Base-by-base conservation (phyloP, 2,888 invertebrate species). In the Cryptosula pallasiana region DNA sequence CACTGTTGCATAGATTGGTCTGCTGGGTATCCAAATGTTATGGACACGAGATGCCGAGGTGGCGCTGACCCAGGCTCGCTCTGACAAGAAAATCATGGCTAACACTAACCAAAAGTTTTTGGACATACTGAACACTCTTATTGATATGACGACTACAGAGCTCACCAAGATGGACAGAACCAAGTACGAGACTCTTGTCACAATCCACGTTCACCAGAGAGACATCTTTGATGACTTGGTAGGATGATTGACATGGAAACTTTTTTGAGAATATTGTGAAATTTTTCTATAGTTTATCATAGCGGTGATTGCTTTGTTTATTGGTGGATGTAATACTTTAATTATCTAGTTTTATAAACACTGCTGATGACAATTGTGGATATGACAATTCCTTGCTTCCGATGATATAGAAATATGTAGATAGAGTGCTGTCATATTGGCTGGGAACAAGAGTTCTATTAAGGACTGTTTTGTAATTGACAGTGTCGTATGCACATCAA, bases 221-320 rank as follows among this genome's bases (percentile, higher is more conserved):
- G 97, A 97, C 83, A 97, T 97, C 77, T 97, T 97, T 83, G 96
- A 97, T 86, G 92, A 94, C 84, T 86, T 97, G 89, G 95, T 95
- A 86, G 86, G 87, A 79, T 23, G 25, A 13, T 20, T 20, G 20
- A 13, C 45, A 13, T 45, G 45, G n/a, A n/a, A n/a, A n/a, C n/a
- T n/a, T n/a, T n/a, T n/a, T n/a, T n/a, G n/a, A n/a, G n/a, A n/a
- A n/a, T n/a, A n/a, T n/a, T n/a, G n/a, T n/a, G n/a, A n/a, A n/a
- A n/a, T n/a, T n/a, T n/a, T n/a, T n/a, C n/a, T n/a, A n/a, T n/a
- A n/a, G n/a, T n/a, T n/a, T n/a, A n/a, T n/a, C n/a, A n/a, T n/a
- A n/a, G n/a, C n/a, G n/a, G n/a, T n/a, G n/a, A n/a, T n/a, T n/a
- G n/a, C n/a, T n/a, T n/a, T n/a, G n/a, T n/a, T n/a, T n/a, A n/a